phyloP scores from a whole-genome alignment of 1,140 invertebrate genomes.

The Drosophila sulfurigaster region DNA sequence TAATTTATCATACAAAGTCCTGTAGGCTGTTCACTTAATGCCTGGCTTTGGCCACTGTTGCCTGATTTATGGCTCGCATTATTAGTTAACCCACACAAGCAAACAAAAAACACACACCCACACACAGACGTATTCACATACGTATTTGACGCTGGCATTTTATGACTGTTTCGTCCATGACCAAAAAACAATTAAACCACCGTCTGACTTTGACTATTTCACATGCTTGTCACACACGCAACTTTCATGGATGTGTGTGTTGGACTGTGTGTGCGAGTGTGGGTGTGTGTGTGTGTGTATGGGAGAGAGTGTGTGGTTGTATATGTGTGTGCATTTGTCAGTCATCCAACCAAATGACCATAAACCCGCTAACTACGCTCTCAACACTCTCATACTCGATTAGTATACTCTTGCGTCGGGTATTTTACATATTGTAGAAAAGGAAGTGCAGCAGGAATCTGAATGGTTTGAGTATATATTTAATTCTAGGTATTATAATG shows the following conservation, averaged over 20 bases:
- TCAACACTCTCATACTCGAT: not conserved
- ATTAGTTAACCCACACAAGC: slow-evolving; percentile 58
- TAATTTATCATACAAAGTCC: slow-evolving; percentile 74
- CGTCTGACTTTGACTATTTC: slow-evolving; percentile 61
- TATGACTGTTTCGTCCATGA: slow-evolving; percentile 47
- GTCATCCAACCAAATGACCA: slow-evolving; percentile 27
- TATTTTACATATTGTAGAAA: not conserved
- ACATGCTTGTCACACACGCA: slow-evolving; percentile 70
- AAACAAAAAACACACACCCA: slow-evolving; percentile 1
- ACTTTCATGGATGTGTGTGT: not conserved
- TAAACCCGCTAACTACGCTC: slow-evolving; percentile 28
- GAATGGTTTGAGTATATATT: not conserved
- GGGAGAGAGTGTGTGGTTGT: slow-evolving; percentile 1
- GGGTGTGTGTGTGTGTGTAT: slow-evolving; percentile 9
- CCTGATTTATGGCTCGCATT: slow-evolving; percentile 75
- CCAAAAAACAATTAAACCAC: slow-evolving; percentile 69
- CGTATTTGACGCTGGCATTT: slow-evolving; percentile 40
- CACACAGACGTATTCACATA: not conserved
- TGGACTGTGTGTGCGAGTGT: slow-evolving; percentile 6
- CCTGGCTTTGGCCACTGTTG: slow-evolving; percentile 55
- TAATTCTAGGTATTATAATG: not conserved
- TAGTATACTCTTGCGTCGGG: not conserved
- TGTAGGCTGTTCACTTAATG: slow-evolving; percentile 57
- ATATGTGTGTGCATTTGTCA: slow-evolving; percentile 14
- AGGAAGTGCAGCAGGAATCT: not conserved